Evolutionary conservation across 30 jellyfish, hydroid and myxozoan genomes (phyloP).

Genomic region (Turritopsis dohrnii): DNA sequence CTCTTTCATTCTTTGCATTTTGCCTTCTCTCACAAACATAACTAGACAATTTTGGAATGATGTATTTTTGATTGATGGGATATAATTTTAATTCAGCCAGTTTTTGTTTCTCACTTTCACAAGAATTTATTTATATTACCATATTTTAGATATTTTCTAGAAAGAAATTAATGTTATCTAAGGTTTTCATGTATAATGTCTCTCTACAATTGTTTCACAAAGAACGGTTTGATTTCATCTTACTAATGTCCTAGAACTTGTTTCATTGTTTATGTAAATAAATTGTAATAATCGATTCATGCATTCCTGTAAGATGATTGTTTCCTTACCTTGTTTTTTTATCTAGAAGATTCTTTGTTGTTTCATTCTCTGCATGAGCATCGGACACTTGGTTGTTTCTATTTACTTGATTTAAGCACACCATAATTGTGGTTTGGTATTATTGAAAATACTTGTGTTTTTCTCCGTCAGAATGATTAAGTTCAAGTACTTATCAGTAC

Average conservation of each 20-base stretch:
- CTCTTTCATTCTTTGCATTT: not conserved
- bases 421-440: not conserved
- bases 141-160: not conserved
- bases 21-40: not conserved
- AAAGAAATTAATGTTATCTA: not conserved
- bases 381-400: not conserved
- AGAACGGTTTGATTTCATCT: too few relatives aligned
- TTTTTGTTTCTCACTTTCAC: not conserved
- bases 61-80: not conserved
- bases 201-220: not conserved
- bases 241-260: too few relatives aligned
- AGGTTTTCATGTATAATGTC: not conserved
- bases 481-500: too few relatives aligned
- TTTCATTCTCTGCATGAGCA: not conserved
- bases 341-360: not conserved
- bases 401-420: not conserved
- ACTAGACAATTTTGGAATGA: not conserved
- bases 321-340: not conserved
- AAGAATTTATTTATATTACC: not conserved
- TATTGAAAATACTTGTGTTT: too few relatives aligned
- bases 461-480: too few relatives aligned
- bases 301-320: not conserved
- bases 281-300: too few relatives aligned
- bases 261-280: not conserved
- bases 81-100: not conserved